Conservation (phyloP, 1,140 invertebrate genomes). For the Rhyzopertha dominica region DNA sequence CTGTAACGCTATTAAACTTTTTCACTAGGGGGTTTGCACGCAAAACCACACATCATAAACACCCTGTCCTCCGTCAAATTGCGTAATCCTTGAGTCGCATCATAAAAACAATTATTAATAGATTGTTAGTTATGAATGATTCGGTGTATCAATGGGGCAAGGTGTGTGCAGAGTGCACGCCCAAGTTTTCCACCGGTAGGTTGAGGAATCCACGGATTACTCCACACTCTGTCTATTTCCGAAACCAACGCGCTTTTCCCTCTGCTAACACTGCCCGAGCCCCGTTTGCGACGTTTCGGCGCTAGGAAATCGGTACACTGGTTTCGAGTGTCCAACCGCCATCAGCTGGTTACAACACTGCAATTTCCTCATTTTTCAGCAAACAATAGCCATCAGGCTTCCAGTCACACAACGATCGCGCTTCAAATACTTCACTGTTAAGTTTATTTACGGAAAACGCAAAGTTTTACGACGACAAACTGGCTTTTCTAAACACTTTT, state of each 20-base stretch:
- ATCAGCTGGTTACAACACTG: constrained; percentile 45
- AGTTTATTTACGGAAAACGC: constrained; percentile 17
- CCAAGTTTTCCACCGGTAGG: constrained; percentile 22
- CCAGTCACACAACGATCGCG: constrained; percentile 26
- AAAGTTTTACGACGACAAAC: constrained; percentile 5
- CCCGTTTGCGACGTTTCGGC: constrained; percentile 16
- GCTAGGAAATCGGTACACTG: constrained; percentile 28
- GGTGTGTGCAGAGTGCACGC: constrained; percentile 41
- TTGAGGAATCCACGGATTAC: constrained; percentile 7
- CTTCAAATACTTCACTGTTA: constrained; percentile 19
- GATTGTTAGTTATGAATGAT: constrained; percentile 34
- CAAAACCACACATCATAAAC: not conserved
- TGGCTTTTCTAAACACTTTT: constrained; percentile 29
- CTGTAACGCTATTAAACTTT: constrained; percentile 34
- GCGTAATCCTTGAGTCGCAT: constrained; percentile 30
- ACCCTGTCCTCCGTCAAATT: constrained; percentile 28
- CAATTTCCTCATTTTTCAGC: constrained; percentile 33
- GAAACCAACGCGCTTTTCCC: constrained; percentile 5
- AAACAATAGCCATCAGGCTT: constrained; percentile 20
- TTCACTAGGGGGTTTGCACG: not conserved
- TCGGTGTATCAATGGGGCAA: constrained; percentile 38
- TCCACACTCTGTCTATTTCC: constrained; percentile 1
- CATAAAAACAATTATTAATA: constrained; percentile 26
- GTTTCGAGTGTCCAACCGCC: constrained; percentile 44
- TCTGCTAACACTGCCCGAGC: not conserved